Evolutionary conservation across 37 sponge, comb jelly and placozoan genomes (phyloP).

Genomic region (Tethya wilhelma): DNA sequence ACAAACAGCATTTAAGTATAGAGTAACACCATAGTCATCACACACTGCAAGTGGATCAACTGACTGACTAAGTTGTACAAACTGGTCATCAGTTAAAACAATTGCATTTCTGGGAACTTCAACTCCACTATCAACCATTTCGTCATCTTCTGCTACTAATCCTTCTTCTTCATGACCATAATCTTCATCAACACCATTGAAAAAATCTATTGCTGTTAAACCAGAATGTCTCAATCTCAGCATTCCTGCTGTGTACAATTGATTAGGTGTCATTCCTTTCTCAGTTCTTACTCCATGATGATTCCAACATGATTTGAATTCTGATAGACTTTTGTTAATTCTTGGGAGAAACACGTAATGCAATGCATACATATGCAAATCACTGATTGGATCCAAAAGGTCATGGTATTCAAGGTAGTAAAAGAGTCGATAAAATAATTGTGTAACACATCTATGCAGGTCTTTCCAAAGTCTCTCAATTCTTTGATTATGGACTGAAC

Average conservation of each 20-base stretch:
- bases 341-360: too few species aligned
- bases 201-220: neutral
- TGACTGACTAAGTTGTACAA: neutral
- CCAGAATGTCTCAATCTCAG: neutral
- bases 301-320: neutral
- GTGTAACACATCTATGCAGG: too few species aligned
- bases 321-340: neutral
- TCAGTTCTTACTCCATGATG: neutral
- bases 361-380: neutral
- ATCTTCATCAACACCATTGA: neutral
- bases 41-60: neutral
- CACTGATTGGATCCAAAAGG: conserved; percentile 19
- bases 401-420: conserved; percentile 41
- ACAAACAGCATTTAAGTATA: neutral
- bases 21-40: neutral
- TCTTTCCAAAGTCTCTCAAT: too few species aligned
- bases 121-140: neutral
- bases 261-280: neutral
- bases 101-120: neutral
- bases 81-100: neutral
- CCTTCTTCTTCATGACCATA: neutral
- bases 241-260: neutral
- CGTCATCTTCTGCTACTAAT: too few species aligned
- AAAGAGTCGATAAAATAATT: too few species aligned
- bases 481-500: too few species aligned